Percentiles rank a stretch among this genome's conserved stretches.
phyloP scores from a whole-genome alignment of 2,113 vertebrate species.

The Lepisosteus oculatus region DNA sequence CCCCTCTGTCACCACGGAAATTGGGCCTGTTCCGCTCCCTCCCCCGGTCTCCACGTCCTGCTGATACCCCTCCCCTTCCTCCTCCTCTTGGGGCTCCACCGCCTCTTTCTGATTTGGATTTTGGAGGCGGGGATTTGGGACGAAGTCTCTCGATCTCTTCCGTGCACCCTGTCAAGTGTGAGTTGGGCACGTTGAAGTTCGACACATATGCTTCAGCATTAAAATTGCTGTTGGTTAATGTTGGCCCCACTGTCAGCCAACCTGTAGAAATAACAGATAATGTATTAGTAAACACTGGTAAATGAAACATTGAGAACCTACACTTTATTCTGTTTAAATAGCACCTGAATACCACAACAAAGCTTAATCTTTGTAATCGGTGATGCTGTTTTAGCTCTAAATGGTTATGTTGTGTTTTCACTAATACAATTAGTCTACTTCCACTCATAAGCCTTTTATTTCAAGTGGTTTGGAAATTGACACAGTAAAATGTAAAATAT shows the following conservation, averaged over 20 bases:
- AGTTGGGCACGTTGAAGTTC: constrained; percentile 78
- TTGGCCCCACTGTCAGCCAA: constrained; percentile 95
- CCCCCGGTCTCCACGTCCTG: constrained; percentile 82
- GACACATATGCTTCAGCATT: constrained; percentile 83
- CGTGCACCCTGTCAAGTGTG: constrained; percentile 86
- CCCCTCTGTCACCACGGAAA: constrained; percentile 89
- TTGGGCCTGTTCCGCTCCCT: constrained; percentile 90
- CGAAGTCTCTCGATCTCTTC: constrained; percentile 95
- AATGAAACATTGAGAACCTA: too few relatives aligned
- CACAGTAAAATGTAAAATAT: too few relatives aligned
- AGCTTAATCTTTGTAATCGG: too few relatives aligned
- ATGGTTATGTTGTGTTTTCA: too few relatives aligned
- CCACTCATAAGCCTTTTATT: too few relatives aligned
- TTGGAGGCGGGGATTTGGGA: constrained; percentile 90
- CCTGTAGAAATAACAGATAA: constrained; percentile 54
- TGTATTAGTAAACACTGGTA: too few relatives aligned
- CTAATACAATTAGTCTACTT: too few relatives aligned
- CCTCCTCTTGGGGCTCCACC: constrained; percentile 86
- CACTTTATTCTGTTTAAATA: too few relatives aligned
- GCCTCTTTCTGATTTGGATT: constrained; percentile 85
- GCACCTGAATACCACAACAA: too few relatives aligned
- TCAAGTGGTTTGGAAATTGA: too few relatives aligned
- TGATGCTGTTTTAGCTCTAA: too few relatives aligned
- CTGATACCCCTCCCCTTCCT: constrained; percentile 78
- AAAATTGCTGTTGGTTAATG: constrained; percentile 96